A percentile compares a stretch with the other conserved stretches of the same genome.
Evolutionary conservation across 2,888 invertebrate species (phyloP).

Genomic region (Calameuta pallipes): DNA sequence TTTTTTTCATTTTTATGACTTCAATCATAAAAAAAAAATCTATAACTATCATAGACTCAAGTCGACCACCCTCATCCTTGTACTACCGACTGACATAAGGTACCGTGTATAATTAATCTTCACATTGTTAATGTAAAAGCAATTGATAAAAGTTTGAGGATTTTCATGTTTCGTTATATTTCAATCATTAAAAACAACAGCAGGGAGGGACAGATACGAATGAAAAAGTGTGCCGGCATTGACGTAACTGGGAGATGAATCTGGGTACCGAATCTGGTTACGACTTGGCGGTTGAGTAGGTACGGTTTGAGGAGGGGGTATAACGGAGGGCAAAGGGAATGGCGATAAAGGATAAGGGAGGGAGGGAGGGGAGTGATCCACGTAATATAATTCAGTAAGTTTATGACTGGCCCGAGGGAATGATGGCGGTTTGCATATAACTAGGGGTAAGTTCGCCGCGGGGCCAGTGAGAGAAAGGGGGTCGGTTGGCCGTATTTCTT

Average conservation of each 20-base stretch:
- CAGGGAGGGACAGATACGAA: not conserved
- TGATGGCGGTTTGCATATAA: conserved; percentile 64
- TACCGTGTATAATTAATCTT: not conserved
- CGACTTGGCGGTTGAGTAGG: not conserved
- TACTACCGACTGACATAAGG: not conserved
- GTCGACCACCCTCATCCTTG: not conserved
- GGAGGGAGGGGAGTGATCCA: conserved; percentile 30
- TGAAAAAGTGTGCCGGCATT: not conserved
- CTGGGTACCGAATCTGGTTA: not conserved
- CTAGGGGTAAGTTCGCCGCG: conserved; percentile 61
- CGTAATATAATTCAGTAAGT: conserved; percentile 66
- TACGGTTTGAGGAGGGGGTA: conserved; percentile 12
- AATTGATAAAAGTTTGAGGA: not conserved
- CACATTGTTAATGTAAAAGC: not conserved
- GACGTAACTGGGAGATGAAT: not conserved
- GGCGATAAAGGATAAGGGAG: conserved; percentile 8
- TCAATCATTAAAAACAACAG: not conserved
- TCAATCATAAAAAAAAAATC: not conserved
- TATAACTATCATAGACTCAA: not conserved
- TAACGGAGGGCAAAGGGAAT: not conserved
- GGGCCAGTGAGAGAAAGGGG: conserved; percentile 32
- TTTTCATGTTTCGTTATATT: not conserved
- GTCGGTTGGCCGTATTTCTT: conserved; percentile 64
- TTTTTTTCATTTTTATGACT: no score
- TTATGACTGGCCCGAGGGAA: conserved; percentile 63